These are phyloP conservation scores for Danaus chrysippus DNA, from an alignment of 2,888 invertebrate genomes.

Conservation along the genomic window DNA sequence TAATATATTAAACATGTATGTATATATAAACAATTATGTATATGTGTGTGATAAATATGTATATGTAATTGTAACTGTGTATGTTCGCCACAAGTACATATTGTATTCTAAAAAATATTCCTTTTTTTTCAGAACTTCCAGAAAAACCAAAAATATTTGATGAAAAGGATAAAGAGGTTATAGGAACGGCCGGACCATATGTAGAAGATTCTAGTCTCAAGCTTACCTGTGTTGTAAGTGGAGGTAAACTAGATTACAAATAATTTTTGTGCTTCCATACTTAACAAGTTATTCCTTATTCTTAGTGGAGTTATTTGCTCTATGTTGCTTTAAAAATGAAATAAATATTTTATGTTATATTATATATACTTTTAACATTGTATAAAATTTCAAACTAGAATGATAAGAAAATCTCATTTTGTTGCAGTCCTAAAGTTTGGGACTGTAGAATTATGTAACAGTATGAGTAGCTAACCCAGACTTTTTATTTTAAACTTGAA, in stretches of 20 bases:
- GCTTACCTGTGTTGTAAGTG: constrained; percentile 86
- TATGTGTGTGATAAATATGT: no score
- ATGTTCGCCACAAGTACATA: no score
- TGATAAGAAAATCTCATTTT: background rate
- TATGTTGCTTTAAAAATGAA: no score
- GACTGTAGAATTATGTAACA: background rate
- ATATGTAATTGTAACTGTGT: no score
- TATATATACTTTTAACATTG: no score
- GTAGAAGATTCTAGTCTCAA: constrained; percentile 84
- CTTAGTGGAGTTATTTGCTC: no score
- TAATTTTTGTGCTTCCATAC: constrained; percentile 14
- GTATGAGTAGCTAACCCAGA: constrained; percentile 11
- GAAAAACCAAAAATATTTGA: constrained; percentile 86
- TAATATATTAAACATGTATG: no score
- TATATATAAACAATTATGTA: no score
- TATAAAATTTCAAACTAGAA: constrained; percentile 17
- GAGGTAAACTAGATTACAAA: constrained; percentile 77
- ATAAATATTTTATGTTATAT: no score
- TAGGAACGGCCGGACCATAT: constrained; percentile 84
- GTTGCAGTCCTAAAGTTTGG: background rate
- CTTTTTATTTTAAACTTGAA: constrained; percentile 2
- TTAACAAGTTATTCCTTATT: background rate
- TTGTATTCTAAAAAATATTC: background rate
- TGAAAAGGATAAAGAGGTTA: constrained; percentile 82
- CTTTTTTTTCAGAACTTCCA: constrained; percentile 82